These are phyloP conservation scores for Epicauta chinensis DNA, from an alignment of 1,140 invertebrate species.

Conservation along the genomic window DNA sequence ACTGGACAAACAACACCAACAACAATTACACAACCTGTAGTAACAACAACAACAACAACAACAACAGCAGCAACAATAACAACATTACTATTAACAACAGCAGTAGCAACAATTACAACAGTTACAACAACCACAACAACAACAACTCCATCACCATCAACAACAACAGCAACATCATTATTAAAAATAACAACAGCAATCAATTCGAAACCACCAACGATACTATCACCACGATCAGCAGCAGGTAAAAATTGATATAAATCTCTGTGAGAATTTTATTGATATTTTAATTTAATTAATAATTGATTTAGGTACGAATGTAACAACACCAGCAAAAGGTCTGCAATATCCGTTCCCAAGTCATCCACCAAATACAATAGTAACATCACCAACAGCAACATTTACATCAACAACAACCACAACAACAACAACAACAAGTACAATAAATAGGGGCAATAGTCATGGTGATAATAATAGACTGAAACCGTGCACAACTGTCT, in stretches of 20 bases:
- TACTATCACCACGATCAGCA: slow-evolving; percentile 33
- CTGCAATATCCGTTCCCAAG: slow-evolving; percentile 77
- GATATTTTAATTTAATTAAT: background rate
- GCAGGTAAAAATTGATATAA: too few relatives aligned
- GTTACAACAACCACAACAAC: slow-evolving; percentile 26
- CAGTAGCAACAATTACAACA: slow-evolving; percentile 24
- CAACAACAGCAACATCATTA: slow-evolving; percentile 20
- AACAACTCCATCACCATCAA: slow-evolving; percentile 19
- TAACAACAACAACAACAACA: slow-evolving; percentile 23
- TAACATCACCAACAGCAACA: slow-evolving; percentile 1
- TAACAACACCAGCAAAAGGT: slow-evolving; percentile 48
- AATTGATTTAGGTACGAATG: background rate
- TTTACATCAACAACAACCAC: slow-evolving; percentile 6
- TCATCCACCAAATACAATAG: slow-evolving; percentile 54
- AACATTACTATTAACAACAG: slow-evolving; percentile 28
- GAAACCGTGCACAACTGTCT: slow-evolving; percentile 38
- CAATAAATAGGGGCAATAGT: slow-evolving; percentile 26
- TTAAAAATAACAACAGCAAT: slow-evolving; percentile 21
- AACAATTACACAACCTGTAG: slow-evolving; percentile 27
- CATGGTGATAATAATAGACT: slow-evolving; percentile 40
- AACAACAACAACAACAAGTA: slow-evolving; percentile 15
- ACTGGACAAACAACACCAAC: background rate
- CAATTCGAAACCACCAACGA: slow-evolving; percentile 32
- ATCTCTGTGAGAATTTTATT: too few relatives aligned
- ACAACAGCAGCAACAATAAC: slow-evolving; percentile 21